A percentile compares a stretch with the other conserved stretches of the same genome.
Evolutionary conservation across 2,888 invertebrate genomes (phyloP).

Genomic region (Luperina testacea): DNA sequence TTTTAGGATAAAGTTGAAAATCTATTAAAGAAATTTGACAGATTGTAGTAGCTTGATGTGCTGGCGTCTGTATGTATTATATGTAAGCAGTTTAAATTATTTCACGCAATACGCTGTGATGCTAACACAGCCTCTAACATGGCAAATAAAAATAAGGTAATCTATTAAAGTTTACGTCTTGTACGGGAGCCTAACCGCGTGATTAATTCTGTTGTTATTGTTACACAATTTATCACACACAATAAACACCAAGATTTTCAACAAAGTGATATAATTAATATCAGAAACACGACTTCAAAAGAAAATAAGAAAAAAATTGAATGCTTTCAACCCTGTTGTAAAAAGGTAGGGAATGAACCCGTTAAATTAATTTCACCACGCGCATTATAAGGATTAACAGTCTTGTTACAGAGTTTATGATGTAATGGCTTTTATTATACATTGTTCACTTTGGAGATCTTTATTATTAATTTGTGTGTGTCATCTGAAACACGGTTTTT

Average conservation of each 20-base stretch:
- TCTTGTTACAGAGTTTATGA: slow-evolving; percentile 27
- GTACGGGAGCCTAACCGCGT: neutral
- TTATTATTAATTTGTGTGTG: slow-evolving; percentile 32
- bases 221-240: neutral
- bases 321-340: slow-evolving; percentile 35
- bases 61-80: too few relatives aligned
- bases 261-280: neutral
- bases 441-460: slow-evolving; percentile 25
- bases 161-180: too few relatives aligned
- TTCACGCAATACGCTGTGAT: neutral
- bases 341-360: slow-evolving; percentile 36
- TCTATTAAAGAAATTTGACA: too few relatives aligned
- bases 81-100: neutral
- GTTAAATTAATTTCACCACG: slow-evolving; percentile 50
- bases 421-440: slow-evolving; percentile 24
- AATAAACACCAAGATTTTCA: neutral
- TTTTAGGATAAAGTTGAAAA: too few relatives aligned
- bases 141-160: neutral
- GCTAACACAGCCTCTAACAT: neutral
- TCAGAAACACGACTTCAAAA: slow-evolving; percentile 3
- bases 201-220: too few relatives aligned
- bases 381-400: slow-evolving; percentile 39
- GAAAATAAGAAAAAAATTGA: slow-evolving; percentile 11
- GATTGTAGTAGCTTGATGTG: too few relatives aligned
- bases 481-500: slow-evolving; percentile 7